Base-by-base conservation (phyloP, 2,113 vertebrate genomes). In the Callopanchax toddi region DNA sequence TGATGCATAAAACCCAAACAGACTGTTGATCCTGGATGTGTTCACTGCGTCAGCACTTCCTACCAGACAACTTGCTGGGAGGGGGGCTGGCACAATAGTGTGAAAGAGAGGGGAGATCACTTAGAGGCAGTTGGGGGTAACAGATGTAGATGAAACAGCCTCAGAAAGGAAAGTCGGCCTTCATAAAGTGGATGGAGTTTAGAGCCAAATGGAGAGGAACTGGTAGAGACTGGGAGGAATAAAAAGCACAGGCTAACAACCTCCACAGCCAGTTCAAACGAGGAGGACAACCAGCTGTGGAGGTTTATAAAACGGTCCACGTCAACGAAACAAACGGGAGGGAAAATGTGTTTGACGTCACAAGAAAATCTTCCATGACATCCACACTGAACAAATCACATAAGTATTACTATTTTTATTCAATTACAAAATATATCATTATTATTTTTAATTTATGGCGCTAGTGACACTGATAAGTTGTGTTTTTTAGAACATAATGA, bases 161-260 rank as follows among this genome's bases (percentile, higher is more conserved):
- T 57, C 15, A 9, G 61, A 82, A 67, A 78, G 76, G 74, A 77
- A 85, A 82, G 85, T 80, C 82, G 76, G 68, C 69, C 87, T 89
- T 84, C 87, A 87, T 88, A 87, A 87, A 88, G 77, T 84, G 75
- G 82, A 78, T 65, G 81, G 74, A 76, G 67, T 66, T 63, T 13
- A 52, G 51, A 71, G 74, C 80, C 90, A 91, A 92, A 92, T 90
- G 90, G 91, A 78, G 81, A 91, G 91, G 89, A 90, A 89, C 80
- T 86, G 11, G 49, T 1, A 25, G 83, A 90, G 90, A 90, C 89
- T 39, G 73, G 77, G 71, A 0, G 72, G 79, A 75, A 64, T 67
- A 61, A 84, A 78, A 57, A 9, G 29, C 29, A 6, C 2, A 8
- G 74, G 60, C 29, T 58, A 63, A 42, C 22, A 66, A 22, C 43